phyloP scores from a whole-genome alignment of 1,140 invertebrate genomes.

The Gonatopus flavifemur region DNA sequence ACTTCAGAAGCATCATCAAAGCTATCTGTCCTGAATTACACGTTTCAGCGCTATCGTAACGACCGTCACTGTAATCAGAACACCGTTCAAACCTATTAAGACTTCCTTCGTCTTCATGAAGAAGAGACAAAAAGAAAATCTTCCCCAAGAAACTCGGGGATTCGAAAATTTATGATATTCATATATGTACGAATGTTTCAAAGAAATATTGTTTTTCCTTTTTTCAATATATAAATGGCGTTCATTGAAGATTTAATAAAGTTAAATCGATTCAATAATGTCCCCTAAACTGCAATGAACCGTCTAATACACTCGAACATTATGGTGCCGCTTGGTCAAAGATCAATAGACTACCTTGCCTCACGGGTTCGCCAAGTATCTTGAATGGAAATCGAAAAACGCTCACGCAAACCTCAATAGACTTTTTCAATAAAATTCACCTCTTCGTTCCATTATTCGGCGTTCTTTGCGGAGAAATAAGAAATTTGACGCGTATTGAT shows the following conservation, averaged over 20 bases:
- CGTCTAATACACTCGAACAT: constrained; percentile 22
- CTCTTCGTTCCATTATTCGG: constrained; percentile 11
- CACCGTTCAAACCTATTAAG: constrained; percentile 13
- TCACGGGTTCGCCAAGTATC: constrained; percentile 4
- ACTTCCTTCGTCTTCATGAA: too few species aligned
- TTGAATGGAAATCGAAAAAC: not conserved
- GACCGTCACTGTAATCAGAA: constrained; percentile 20
- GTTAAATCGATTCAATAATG: too few species aligned
- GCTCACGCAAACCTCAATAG: too few species aligned
- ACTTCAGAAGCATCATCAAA: too few species aligned
- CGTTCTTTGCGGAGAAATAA: constrained; percentile 12
- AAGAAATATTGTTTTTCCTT: not conserved
- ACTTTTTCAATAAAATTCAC: constrained; percentile 12
- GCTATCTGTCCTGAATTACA: too few species aligned
- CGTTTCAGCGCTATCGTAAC: constrained; percentile 23
- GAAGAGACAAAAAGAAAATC: too few species aligned
- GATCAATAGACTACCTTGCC: constrained; percentile 33
- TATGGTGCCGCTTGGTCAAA: constrained; percentile 18
- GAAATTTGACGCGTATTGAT: constrained; percentile 10
- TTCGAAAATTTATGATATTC: not conserved
- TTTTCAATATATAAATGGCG: too few species aligned
- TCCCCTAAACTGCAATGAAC: constrained; percentile 23
- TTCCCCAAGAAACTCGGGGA: too few species aligned
- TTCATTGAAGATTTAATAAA: too few species aligned
- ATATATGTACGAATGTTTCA: not conserved